These are phyloP conservation scores for Enteromius unitaeniatus DNA, from an alignment of 2,797 vertebrate genomes.

Conservation along the genomic window DNA sequence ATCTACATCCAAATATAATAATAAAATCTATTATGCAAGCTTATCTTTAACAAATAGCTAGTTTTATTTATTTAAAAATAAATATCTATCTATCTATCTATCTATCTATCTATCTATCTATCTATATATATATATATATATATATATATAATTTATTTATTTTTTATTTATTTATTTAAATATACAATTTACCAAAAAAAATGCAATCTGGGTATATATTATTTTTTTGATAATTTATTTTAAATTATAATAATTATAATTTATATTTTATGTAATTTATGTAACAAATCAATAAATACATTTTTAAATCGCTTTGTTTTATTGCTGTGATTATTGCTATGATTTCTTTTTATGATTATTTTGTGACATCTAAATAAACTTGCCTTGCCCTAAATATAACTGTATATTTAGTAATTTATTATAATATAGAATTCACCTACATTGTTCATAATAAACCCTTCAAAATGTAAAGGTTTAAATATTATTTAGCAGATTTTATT, in stretches of 20 bases:
- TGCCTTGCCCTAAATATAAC: not conserved
- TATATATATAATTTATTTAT: no score
- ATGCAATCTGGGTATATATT: not conserved
- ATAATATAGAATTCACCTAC: not conserved
- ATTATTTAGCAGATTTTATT: not conserved
- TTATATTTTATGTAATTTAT: not conserved
- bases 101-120: no score
- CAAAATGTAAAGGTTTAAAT: not conserved
- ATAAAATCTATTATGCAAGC: not conserved
- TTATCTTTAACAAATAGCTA: not conserved
- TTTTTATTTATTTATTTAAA: not conserved
- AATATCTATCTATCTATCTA: no score
- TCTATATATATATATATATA: not conserved
- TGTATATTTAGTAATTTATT: not conserved
- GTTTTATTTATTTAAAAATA: not conserved
- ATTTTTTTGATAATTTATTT: not conserved
- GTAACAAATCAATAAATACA: not conserved
- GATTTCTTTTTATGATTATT: no score
- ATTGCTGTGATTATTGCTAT: no score
- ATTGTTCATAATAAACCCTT: not conserved
- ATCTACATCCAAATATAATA: not conserved
- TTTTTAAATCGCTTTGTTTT: no score
- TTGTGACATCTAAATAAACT: no score
- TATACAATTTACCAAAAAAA: no score
- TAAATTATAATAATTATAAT: not conserved